These are phyloP conservation scores for Nibea albiflora DNA, from an alignment of 2,113 vertebrate genomes.

Conservation along the genomic window DNA sequence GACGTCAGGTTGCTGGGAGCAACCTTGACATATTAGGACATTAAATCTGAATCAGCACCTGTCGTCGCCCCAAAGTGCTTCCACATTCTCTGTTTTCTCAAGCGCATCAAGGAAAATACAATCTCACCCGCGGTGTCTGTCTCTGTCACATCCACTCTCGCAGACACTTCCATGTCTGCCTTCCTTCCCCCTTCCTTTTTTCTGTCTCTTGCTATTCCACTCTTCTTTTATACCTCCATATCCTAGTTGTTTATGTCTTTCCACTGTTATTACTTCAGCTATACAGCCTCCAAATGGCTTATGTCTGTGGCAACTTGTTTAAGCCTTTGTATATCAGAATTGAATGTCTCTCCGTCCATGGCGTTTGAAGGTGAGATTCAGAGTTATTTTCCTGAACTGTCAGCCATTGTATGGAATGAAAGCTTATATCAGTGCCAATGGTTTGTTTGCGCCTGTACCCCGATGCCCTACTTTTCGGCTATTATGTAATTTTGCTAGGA, in stretches of 20 bases:
- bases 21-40: conserved; percentile 76
- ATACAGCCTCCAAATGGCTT: neutral
- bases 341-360: neutral
- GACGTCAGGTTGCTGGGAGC: conserved; percentile 38
- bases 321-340: neutral
- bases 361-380: neutral
- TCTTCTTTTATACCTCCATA: neutral
- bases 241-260: conserved; percentile 10
- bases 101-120: conserved; percentile 66
- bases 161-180: conserved; percentile 36
- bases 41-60: conserved; percentile 76
- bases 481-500: neutral
- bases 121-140: conserved; percentile 59
- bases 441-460: neutral
- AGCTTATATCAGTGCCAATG: neutral
- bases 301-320: conserved; percentile 17
- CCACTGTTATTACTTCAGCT: conserved; percentile 28
- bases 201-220: neutral
- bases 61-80: conserved; percentile 62
- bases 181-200: neutral
- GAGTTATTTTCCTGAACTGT: neutral
- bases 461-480: neutral
- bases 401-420: neutral
- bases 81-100: conserved; percentile 68
- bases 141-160: conserved; percentile 53